Percentiles rank a stretch among this genome's conserved stretches.
phyloP scores from a whole-genome alignment of 2,888 invertebrate species.

The Mactromeris polynyma region DNA sequence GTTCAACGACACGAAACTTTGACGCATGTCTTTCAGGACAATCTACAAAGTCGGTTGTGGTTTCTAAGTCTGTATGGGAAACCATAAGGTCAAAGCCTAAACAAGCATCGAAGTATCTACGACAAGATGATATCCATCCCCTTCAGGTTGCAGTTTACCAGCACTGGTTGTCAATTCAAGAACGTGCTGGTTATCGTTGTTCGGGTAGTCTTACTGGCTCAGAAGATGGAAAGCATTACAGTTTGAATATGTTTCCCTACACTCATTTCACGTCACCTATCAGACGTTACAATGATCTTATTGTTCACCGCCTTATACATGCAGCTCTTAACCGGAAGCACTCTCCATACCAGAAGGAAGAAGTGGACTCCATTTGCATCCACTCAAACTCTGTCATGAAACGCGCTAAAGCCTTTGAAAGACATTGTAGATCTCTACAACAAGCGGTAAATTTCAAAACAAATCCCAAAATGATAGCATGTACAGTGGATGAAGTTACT shows the following conservation, averaged over 20 bases:
- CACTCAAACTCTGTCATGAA: constrained; percentile 69
- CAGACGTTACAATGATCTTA: constrained; percentile 67
- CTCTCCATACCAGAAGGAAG: constrained; percentile 66
- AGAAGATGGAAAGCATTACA: constrained; percentile 68
- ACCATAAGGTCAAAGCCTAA: constrained; percentile 9
- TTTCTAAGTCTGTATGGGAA: constrained; percentile 43
- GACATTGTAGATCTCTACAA: constrained; percentile 65
- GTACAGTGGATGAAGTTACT: constrained; percentile 67
- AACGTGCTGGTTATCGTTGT: constrained; percentile 67
- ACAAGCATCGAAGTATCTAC: constrained; percentile 49
- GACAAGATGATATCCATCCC: constrained; percentile 68
- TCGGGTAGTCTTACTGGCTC: constrained; percentile 55
- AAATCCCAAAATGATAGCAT: constrained; percentile 62
- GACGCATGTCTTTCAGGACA: constrained; percentile 7
- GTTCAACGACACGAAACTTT: constrained; percentile 32
- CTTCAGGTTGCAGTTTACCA: constrained; percentile 59
- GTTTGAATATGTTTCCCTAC: constrained; percentile 68
- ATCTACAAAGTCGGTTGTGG: constrained; percentile 24
- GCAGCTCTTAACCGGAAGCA: constrained; percentile 55
- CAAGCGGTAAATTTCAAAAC: constrained; percentile 65
- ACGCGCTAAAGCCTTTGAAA: constrained; percentile 70
- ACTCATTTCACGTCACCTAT: constrained; percentile 75
- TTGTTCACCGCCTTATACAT: constrained; percentile 72
- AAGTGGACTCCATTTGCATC: constrained; percentile 68
- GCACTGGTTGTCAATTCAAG: constrained; percentile 72